These are phyloP conservation scores for Drosophila orena DNA, from an alignment of 1,140 invertebrate species.

Conservation along the genomic window DNA sequence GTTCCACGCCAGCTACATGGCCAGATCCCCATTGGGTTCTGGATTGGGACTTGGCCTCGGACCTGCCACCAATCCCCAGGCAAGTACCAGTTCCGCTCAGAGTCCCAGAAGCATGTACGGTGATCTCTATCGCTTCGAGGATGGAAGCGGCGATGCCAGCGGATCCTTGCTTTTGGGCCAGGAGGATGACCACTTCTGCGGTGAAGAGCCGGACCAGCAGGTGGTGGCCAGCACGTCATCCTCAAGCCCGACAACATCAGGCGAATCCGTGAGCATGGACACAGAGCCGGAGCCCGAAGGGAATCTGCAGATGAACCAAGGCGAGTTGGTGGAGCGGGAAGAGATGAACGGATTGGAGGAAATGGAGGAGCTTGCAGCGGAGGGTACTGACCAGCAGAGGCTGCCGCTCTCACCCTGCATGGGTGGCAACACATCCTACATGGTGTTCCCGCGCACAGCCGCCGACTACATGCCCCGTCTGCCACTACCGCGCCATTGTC, in stretches of 20 bases:
- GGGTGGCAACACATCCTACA: not conserved
- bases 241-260: not conserved
- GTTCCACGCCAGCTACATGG: conserved; percentile 45
- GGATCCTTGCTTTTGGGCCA: conserved; percentile 39
- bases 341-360: not conserved
- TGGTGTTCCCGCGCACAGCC: conserved; percentile 11
- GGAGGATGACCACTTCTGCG: conserved; percentile 16
- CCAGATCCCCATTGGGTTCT: not conserved
- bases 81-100: not conserved
- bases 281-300: not conserved
- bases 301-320: not conserved
- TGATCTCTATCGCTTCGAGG: conserved; percentile 53
- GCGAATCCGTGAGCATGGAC: not conserved
- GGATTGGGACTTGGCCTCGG: not conserved
- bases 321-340: not conserved
- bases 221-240: conserved; percentile 9
- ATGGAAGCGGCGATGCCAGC: conserved; percentile 61
- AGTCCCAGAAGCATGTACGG: conserved; percentile 9
- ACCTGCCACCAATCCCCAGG: not conserved
- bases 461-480: conserved; percentile 1
- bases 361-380: not conserved
- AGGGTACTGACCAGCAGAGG: not conserved
- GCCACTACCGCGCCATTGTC: not conserved
- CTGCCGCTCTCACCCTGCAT: not conserved
- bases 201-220: not conserved